Percentiles rank a stretch among this genome's conserved stretches.
phyloP scores from a whole-genome alignment of 2,888 invertebrate genomes.

The Drosophila peninsularis region DNA sequence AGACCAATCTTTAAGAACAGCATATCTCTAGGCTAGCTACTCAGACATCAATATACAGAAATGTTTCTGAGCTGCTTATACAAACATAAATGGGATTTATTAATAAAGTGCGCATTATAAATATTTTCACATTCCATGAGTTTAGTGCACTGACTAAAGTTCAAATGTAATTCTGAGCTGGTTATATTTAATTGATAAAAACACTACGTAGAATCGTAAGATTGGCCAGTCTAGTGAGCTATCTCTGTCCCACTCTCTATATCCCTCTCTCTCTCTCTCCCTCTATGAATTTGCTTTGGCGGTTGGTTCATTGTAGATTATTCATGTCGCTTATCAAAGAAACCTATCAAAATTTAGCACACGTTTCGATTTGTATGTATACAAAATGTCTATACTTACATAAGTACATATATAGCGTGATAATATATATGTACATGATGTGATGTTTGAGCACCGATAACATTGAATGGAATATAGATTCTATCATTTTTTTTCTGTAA shows the following conservation, averaged over 20 bases:
- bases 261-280: neutral
- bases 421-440: too few relatives aligned
- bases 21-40: too few relatives aligned
- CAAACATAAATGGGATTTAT: neutral
- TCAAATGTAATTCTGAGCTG: neutral
- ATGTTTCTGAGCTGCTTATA: neutral
- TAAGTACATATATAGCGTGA: too few relatives aligned
- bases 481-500: too few relatives aligned
- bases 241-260: neutral
- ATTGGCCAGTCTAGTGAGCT: neutral
- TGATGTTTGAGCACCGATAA: too few relatives aligned
- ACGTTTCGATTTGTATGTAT: neutral
- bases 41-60: neutral
- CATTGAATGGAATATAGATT: too few relatives aligned
- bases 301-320: slow-evolving; percentile 19
- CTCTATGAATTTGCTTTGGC: neutral
- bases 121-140: neutral
- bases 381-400: neutral
- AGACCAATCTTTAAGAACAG: neutral
- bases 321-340: slow-evolving; percentile 28
- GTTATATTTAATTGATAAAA: neutral
- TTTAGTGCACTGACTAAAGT: neutral
- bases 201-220: neutral
- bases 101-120: slow-evolving; percentile 1
- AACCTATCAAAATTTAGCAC: slow-evolving; percentile 8